Percentiles rank a stretch among this genome's conserved stretches.
Evolutionary conservation across 2,888 invertebrate species (phyloP).

Genomic region (Drosophila emarginata): DNA sequence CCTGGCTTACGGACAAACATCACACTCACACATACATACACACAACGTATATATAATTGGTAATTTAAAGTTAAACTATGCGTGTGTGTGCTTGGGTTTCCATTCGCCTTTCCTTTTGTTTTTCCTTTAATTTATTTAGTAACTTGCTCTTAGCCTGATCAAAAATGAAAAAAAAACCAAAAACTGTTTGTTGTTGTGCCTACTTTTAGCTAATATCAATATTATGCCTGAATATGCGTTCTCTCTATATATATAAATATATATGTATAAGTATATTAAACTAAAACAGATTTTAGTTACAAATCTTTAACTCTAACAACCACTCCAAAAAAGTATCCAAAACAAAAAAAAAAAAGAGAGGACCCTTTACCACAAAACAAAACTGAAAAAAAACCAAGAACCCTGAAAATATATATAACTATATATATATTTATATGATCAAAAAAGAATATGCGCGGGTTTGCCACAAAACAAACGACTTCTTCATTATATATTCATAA

Average conservation of each 20-base stretch:
- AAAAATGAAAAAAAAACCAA: constrained; percentile 23
- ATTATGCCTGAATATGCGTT: constrained; percentile 64
- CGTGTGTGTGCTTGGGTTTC: constrained; percentile 65
- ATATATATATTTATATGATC: constrained; percentile 38
- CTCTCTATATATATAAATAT: constrained; percentile 45
- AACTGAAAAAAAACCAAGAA: not conserved
- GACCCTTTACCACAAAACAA: constrained; percentile 64
- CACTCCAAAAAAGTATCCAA: constrained; percentile 43
- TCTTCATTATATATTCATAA: constrained; percentile 49
- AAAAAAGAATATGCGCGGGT: constrained; percentile 50
- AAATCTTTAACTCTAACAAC: constrained; percentile 38
- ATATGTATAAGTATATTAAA: constrained; percentile 37
- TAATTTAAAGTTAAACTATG: constrained; percentile 40
- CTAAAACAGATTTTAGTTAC: constrained; percentile 52
- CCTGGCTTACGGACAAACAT: constrained; percentile 11
- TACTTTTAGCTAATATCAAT: constrained; percentile 61
- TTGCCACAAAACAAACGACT: constrained; percentile 47
- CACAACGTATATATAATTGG: constrained; percentile 45
- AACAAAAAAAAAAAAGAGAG: constrained; percentile 67
- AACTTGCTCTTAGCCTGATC: constrained; percentile 38
- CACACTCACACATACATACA: constrained; percentile 24
- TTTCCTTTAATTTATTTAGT: constrained; percentile 21
- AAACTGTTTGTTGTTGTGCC: constrained; percentile 61
- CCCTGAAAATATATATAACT: constrained; percentile 18
- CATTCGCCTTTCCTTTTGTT: constrained; percentile 24